A percentile compares a stretch with the other conserved stretches of the same genome.
Evolutionary conservation across 2,888 invertebrate species (phyloP).

Genomic region (Aphidoletes aphidimyza): DNA sequence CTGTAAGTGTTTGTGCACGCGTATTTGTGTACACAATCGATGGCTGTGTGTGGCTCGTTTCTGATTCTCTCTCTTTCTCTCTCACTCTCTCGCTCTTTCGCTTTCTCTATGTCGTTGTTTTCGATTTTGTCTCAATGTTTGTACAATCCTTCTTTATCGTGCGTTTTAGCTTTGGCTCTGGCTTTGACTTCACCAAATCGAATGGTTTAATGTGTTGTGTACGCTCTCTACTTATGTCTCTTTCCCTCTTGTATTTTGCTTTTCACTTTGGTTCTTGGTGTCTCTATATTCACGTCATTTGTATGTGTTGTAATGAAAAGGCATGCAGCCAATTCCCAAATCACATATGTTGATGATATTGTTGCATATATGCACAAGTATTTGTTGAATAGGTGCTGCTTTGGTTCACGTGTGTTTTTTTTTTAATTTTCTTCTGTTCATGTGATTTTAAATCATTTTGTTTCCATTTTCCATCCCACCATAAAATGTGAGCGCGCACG

Average conservation of each 20-base stretch:
- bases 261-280: neutral
- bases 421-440: neutral
- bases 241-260: too few relatives aligned
- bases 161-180: too few relatives aligned
- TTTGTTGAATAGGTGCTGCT: constrained; percentile 26
- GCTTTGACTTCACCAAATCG: too few relatives aligned
- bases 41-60: neutral
- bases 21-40: constrained; percentile 17
- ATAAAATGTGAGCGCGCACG: neutral
- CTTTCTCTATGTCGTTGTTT: neutral
- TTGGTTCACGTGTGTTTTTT: neutral
- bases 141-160: neutral
- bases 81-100: neutral
- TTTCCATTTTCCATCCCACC: constrained; percentile 33
- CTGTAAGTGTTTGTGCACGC: constrained; percentile 25
- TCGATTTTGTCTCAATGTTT: neutral
- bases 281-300: neutral
- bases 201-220: too few relatives aligned
- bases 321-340: constrained; percentile 3
- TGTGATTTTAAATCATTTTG: constrained; percentile 10
- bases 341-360: neutral
- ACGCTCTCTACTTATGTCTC: too few relatives aligned
- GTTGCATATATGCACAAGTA: constrained; percentile 13
- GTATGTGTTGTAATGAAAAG: neutral
- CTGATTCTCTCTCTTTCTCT: neutral